Evolutionary conservation across 2,888 invertebrate species (phyloP).

Genomic region (Synergus gifuensis): DNA sequence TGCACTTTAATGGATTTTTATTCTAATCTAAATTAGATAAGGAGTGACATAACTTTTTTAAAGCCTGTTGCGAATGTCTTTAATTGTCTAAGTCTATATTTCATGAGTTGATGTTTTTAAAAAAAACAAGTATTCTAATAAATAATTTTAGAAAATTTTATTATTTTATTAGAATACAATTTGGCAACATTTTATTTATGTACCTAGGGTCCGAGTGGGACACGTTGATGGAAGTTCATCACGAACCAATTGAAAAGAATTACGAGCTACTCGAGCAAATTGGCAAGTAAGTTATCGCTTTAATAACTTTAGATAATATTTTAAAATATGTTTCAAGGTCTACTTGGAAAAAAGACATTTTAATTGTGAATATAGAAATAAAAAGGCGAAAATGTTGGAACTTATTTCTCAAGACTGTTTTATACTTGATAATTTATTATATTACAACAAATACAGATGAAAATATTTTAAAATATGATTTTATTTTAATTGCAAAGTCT

Average conservation of each 20-base stretch:
- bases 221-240: conserved; percentile 77
- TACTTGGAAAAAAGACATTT: neutral
- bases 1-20: conserved; percentile 2
- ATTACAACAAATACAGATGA: no score
- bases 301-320: conserved; percentile 10
- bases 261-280: conserved; percentile 80
- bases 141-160: neutral
- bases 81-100: neutral
- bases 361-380: neutral
- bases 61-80: neutral
- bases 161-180: neutral
- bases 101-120: neutral
- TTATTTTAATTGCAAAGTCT: neutral
- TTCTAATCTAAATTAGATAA: neutral
- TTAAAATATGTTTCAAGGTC: conserved; percentile 9
- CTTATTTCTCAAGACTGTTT: no score
- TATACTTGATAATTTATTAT: no score
- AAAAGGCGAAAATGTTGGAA: neutral
- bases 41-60: neutral
- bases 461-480: no score
- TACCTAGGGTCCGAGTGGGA: conserved; percentile 73
- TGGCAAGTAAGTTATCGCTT: conserved; percentile 78
- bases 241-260: conserved; percentile 79
- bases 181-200: conserved; percentile 10
- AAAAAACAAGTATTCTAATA: neutral